Evolutionary conservation across 1,140 invertebrate genomes (phyloP), one percentile per base, ranked within the genome.

Genomic region (Hirudo medicinalis): DNA sequence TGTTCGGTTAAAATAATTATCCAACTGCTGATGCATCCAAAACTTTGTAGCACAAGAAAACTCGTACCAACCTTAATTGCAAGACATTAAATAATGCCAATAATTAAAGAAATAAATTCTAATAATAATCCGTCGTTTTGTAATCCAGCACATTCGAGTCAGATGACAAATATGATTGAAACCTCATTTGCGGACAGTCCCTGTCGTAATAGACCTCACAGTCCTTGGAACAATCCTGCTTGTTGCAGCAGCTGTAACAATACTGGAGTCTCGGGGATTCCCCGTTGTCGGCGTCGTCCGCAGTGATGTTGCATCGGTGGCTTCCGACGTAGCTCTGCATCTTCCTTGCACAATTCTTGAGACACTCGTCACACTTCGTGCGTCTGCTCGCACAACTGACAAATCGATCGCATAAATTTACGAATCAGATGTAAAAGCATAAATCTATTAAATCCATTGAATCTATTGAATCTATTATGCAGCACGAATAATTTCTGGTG

Each of bases 241-340:
- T 71, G 63, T 54, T 72, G 53, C 73, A 71, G 70, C 73, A 74
- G 49, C 73, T 74, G 67, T 67, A 74, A 69, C 73, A 74, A 69
- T 74, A 72, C 43, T 67, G 73, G 40, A 74, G 69, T 29, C 73
- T 19, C n/a, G 73, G 73, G 17, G 73, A 74, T 55, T 74, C 70
- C n/a, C 73, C 73, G 36, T 74, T 74, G 73, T 74, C 73, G 13
- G 73, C 36, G 32, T 74, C 73, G 19, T 74, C 73, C 4, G 54
- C 70, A 1, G 73, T 74, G 57, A 74, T 71, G 73, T 74, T 74
- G 67, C 73, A 74, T 20, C 70, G 55, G 49, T 74, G 73, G 22
- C 70, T 66, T 25, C 73, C 73, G 6, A 66, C 40, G 70, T 74
- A 68, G 22, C 22, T 69, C 60, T 71, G 32, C 73, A 74, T 74